Evolutionary conservation across 2,888 invertebrate genomes (phyloP).

Genomic region (Callyntrura sp.): DNA sequence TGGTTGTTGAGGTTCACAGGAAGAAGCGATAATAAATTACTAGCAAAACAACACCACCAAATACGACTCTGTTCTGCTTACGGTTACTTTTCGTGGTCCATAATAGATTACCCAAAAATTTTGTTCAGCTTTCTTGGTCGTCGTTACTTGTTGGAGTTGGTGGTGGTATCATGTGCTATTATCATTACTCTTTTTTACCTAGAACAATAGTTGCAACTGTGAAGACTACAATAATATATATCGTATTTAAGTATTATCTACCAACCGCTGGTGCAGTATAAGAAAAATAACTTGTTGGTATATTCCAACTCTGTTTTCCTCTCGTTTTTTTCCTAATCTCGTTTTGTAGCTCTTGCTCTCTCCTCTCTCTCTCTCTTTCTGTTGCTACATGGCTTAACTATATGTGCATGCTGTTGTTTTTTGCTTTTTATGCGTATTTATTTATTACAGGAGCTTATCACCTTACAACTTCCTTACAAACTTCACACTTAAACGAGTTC

Average conservation of each 20-base stretch:
- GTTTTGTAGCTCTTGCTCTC: slow-evolving; percentile 3
- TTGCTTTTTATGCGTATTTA: slow-evolving; percentile 62
- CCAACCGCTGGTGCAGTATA: too few species aligned
- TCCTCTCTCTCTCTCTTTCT: neutral
- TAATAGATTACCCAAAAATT: slow-evolving; percentile 43
- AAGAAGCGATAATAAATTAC: slow-evolving; percentile 77
- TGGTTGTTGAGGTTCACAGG: slow-evolving; percentile 62
- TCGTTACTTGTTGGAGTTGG: slow-evolving; percentile 22
- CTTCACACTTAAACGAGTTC: slow-evolving; percentile 63
- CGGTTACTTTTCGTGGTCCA: slow-evolving; percentile 55
- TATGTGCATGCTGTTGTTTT: too few species aligned
- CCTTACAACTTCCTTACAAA: slow-evolving; percentile 75
- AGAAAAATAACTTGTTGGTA: slow-evolving; percentile 43
- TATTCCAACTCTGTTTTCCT: slow-evolving; percentile 53
- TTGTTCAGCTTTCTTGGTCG: slow-evolving; percentile 9
- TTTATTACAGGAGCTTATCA: slow-evolving; percentile 80
- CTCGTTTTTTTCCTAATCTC: slow-evolving; percentile 69
- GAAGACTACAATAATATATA: slow-evolving; percentile 11
- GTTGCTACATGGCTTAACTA: neutral
- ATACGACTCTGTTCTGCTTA: neutral
- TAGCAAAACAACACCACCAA: slow-evolving; percentile 41
- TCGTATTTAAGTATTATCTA: slow-evolving; percentile 38
- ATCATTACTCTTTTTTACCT: slow-evolving; percentile 64
- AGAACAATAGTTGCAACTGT: slow-evolving; percentile 18
- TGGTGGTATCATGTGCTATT: slow-evolving; percentile 55